These are phyloP conservation scores for Eubasilissa splendida DNA, from an alignment of 2,888 invertebrate species.

Conservation along the genomic window DNA sequence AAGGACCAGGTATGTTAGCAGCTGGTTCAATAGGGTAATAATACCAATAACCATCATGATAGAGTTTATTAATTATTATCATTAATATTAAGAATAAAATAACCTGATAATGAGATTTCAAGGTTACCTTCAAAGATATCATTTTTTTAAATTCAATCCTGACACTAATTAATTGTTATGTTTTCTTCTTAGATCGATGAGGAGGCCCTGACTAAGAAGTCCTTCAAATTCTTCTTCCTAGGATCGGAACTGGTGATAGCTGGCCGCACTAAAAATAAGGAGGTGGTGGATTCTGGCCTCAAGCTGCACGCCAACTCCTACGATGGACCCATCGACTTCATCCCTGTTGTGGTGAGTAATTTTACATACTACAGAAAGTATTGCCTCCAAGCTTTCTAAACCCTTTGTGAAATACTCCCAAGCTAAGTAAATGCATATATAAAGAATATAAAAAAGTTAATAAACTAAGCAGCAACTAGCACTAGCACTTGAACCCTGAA, in stretches of 20 bases:
- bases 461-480: too few relatives aligned
- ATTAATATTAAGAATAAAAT: too few relatives aligned
- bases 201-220: conserved; percentile 63
- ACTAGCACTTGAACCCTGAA: too few relatives aligned
- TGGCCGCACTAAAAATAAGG: conserved; percentile 62
- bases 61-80: too few relatives aligned
- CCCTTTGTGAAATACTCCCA: background rate
- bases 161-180: background rate
- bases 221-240: conserved; percentile 68
- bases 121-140: too few relatives aligned
- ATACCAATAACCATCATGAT: too few relatives aligned
- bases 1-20: conserved; percentile 67
- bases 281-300: conserved; percentile 27
- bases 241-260: conserved; percentile 72
- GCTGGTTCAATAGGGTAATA: too few relatives aligned
- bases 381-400: background rate
- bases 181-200: conserved; percentile 61
- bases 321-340: conserved; percentile 61
- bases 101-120: too few relatives aligned
- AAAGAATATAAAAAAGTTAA: too few relatives aligned
- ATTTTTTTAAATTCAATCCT: too few relatives aligned
- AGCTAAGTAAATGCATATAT: too few relatives aligned
- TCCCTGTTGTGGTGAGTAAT: conserved; percentile 52
- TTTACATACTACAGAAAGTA: too few relatives aligned
- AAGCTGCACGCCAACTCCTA: conserved; percentile 59